Evolutionary conservation across 2,113 vertebrate genomes (phyloP), one percentile per base, ranked within the genome.

Genomic region (Lagopus leucura): DNA sequence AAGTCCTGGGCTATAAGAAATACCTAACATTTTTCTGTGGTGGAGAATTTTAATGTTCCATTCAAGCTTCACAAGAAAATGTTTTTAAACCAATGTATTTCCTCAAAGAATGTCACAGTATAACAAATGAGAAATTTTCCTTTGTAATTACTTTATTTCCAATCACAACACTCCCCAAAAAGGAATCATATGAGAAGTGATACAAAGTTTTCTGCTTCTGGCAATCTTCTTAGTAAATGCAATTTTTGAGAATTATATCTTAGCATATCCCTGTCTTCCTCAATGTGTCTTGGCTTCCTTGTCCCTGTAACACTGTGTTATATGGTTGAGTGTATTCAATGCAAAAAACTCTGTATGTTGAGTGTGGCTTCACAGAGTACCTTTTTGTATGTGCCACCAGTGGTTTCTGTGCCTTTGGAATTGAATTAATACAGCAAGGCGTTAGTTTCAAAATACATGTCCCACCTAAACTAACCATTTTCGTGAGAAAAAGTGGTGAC

Each of bases 41-140:
- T 88, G 66, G 7, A 88, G 79, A 78, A 82, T 65, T 58, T 82
- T 84, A 90, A 88, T 75, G 48, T 85, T 84, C 69, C 82, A 81
- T 92, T 61, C 8, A 91, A 91, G 81, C 61, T 88, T 90, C 77
- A 75, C 77, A 75, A 90, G 36, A 86, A 96, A 89, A 75, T 65
- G 36, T 86, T 93, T 42, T 94, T 84, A 80, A 86, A 92, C 54
- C 21, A 30, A 64, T 32, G 52, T 7, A 17, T 77, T 74, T 60
- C 64, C 82, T 30, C 76, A 77, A 63, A 94, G 87, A 80, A 83
- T 34, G 47, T n/a, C 50, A 86, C 7, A 86, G 8, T 61, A 77
- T 90, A 63, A 69, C 66, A 83, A 63, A 90, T 86, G 79, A 74
- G 70, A 90, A 67, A 27, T 54, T 52, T 86, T 86, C 76, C 21